Evolutionary conservation across 2,888 invertebrate species (phyloP), one percentile per base, ranked within the genome.

Genomic region (Zhuqinia jingwanae): DNA sequence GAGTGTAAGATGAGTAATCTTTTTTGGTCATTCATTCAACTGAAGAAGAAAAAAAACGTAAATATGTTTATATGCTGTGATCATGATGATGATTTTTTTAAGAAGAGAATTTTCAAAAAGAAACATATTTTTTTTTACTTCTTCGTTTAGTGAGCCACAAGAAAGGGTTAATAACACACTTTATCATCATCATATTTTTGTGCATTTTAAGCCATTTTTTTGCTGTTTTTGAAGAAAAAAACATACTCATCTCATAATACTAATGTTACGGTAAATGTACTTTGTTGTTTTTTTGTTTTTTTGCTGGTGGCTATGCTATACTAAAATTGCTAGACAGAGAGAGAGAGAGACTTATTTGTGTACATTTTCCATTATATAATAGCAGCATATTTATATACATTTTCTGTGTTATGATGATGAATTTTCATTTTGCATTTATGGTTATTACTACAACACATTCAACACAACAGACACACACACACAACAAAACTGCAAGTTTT

Each of bases 81-180:
- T 63, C n/a, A 60, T 36, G 27, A 30, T 30, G 20, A 77, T 20
- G 36, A 36, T 76, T 20, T 3, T 36, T 36, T 36, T 8, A 36
- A 36, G 36, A 60, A 17, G 45, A 45, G 42, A 60, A 53, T 15
- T 77, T 56, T 77, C 2, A 0, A 53, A 60, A 77, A 77, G 60
- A 45, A 36, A 6, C 5, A 36, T 36, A 36, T 8, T 6, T 36
- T 8, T 36, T 36, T 3, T n/a, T n/a, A n/a, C n/a, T 36, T 3
- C 36, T 36, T 3, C 36, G 36, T n/a, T n/a, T n/a, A 36, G 36
- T 36, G 60, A 60, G 77, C 30, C 42, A 45, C 25, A 3, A 36
- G 60, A 30, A 60, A 60, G 77, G 75, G 77, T 77, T 77, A 77
- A 60, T 77, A 77, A 77, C 77, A 77, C 77, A 77, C 77, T 77